Percentiles rank a stretch among this genome's conserved stretches.
Evolutionary conservation across 2,888 invertebrate genomes (phyloP).

Genomic region (Polia nebulosa): DNA sequence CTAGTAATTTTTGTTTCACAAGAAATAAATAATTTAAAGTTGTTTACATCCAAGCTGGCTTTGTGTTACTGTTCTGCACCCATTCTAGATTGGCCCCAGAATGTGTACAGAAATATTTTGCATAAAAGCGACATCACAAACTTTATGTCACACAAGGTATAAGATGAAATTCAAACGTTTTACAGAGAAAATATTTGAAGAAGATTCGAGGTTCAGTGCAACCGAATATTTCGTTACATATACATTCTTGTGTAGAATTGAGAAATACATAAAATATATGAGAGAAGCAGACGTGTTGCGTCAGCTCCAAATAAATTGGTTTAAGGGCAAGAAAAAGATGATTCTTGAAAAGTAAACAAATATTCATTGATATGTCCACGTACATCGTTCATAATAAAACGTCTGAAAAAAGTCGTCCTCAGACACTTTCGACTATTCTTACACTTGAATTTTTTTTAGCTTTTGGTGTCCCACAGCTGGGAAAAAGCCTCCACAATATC

Average conservation of each 20-base stretch:
- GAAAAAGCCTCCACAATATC: too few species aligned
- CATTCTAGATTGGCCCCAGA: background rate
- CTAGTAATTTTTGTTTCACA: too few species aligned
- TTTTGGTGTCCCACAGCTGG: too few species aligned
- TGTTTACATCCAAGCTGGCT: too few species aligned
- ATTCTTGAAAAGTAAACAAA: too few species aligned
- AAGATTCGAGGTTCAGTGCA: constrained; percentile 1
- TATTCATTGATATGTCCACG: too few species aligned
- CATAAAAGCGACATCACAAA: constrained; percentile 1
- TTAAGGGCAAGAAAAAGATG: background rate
- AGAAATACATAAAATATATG: background rate
- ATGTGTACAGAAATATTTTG: constrained; percentile 23
- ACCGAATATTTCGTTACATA: background rate
- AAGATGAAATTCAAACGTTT: constrained; percentile 33
- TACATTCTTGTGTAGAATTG: background rate
- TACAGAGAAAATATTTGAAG: constrained; percentile 32
- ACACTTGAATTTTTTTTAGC: too few species aligned
- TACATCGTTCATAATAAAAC: too few species aligned
- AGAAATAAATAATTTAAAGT: too few species aligned
- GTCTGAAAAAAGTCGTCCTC: too few species aligned
- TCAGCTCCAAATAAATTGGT: background rate
- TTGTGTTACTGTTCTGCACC: background rate
- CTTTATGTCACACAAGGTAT: background rate
- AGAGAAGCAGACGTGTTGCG: background rate
- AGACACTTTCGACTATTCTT: too few species aligned